These are phyloP conservation scores for Tauraco hartlaubi DNA, from an alignment of 2,797 vertebrate genomes.

Conservation along the genomic window DNA sequence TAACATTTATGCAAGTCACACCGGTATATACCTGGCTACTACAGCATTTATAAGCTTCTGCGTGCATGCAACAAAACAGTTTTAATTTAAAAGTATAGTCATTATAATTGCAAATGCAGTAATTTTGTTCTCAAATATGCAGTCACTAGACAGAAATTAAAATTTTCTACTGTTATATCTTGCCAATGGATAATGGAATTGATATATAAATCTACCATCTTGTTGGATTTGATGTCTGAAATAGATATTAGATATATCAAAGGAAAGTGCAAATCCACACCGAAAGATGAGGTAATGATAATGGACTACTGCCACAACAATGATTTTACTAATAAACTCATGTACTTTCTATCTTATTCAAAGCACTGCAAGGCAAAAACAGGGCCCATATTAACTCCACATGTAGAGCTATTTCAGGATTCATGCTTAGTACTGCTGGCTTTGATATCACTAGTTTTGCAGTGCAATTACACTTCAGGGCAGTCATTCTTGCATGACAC, in stretches of 20 bases:
- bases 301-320: not conserved
- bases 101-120: not conserved
- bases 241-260: not conserved
- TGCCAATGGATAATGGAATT: not conserved
- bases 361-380: not conserved
- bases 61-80: not conserved
- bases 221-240: not conserved
- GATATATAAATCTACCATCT: not conserved
- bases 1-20: not conserved
- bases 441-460: not conserved
- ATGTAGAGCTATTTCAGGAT: not conserved
- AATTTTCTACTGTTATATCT: not conserved
- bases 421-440: not conserved
- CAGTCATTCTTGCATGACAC: not conserved
- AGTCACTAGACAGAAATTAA: not conserved
- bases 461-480: not conserved
- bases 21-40: not conserved
- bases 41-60: not conserved
- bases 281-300: not conserved
- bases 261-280: rapidly evolving
- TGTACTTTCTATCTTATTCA: not conserved
- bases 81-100: not conserved
- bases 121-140: not conserved
- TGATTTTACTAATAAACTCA: not conserved
- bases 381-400: not conserved